phyloP scores from a whole-genome alignment of 2,113 vertebrate species.

The Crotalus viridis region DNA sequence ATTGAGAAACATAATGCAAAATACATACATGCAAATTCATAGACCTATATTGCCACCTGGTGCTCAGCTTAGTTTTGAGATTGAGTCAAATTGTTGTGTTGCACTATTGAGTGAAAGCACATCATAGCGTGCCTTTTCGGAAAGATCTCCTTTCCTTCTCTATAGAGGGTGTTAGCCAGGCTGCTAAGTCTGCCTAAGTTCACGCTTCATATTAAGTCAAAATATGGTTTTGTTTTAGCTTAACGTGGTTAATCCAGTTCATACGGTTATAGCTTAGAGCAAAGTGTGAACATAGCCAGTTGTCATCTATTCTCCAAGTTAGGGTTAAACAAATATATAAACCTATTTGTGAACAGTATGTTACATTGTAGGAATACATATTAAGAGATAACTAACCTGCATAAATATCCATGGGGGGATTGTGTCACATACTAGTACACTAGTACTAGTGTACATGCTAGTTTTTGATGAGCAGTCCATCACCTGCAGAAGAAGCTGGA shows the following conservation, averaged over 20 bases:
- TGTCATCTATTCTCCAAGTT: neutral
- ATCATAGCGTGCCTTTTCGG: neutral
- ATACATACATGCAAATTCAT: neutral
- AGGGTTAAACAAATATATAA: neutral
- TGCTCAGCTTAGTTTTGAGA: slow-evolving; percentile 20
- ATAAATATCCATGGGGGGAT: neutral
- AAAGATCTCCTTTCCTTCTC: neutral
- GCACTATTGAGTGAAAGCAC: neutral
- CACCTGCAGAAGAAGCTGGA: neutral
- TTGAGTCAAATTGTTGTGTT: neutral
- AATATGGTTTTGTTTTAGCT: neutral
- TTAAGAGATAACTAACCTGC: neutral
- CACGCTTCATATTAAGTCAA: neutral
- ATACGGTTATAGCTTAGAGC: neutral
- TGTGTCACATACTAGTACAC: neutral
- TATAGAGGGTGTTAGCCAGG: neutral
- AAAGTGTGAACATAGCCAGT: neutral
- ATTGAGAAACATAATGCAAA: neutral
- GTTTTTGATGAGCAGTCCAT: neutral
- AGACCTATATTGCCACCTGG: slow-evolving; percentile 60
- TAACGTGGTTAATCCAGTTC: neutral
- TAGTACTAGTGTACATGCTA: neutral
- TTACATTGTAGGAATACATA: neutral
- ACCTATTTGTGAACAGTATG: neutral
- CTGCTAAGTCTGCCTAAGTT: neutral